phyloP scores from a whole-genome alignment of 2,113 vertebrate genomes.

The Emydocephalus ijimae region DNA sequence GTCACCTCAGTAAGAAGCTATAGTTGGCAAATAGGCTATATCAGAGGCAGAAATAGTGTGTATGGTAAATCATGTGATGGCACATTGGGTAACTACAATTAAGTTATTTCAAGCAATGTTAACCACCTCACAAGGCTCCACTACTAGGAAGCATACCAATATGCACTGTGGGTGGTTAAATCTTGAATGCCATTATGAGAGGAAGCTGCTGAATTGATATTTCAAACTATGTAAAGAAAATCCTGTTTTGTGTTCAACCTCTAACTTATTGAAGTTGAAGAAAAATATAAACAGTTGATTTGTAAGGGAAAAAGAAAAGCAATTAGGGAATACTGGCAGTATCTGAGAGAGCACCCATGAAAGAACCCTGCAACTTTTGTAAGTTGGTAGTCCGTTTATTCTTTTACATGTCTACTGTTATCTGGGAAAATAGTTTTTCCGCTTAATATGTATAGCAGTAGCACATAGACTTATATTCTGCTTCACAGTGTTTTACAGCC shows the following conservation, averaged over 20 bases:
- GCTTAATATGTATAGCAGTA: neutral
- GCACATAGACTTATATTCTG: too few relatives aligned
- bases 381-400: neutral
- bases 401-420: neutral
- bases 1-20: neutral
- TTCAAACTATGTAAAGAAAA: neutral
- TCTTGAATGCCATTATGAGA: neutral
- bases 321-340: neutral
- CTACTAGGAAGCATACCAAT: neutral
- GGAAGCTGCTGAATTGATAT: neutral
- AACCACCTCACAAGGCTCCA: neutral
- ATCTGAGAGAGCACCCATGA: neutral
- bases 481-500: too few relatives aligned
- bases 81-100: neutral
- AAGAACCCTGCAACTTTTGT: neutral
- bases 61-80: neutral
- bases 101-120: neutral
- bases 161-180: neutral
- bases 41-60: neutral
- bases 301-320: neutral
- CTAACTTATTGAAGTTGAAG: neutral
- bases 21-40: neutral
- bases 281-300: neutral
- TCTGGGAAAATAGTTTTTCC: neutral
- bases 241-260: neutral